Evolutionary conservation across 2,888 invertebrate species (phyloP).

Genomic region (Seira ritae): DNA sequence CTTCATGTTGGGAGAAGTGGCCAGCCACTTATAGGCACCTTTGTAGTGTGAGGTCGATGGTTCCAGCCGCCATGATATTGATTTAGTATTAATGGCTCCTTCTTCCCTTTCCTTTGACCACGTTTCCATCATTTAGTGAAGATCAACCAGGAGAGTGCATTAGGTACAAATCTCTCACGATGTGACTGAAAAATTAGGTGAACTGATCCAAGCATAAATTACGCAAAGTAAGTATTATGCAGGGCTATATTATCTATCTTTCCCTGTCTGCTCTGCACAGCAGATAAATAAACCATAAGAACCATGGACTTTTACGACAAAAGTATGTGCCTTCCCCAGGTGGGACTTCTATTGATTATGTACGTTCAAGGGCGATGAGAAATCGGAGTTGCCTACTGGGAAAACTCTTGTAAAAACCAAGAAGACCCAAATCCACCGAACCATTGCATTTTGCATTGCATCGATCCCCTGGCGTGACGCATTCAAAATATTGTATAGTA

Average conservation of each 20-base stretch:
- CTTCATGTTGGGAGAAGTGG: no score
- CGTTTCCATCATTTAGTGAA: no score
- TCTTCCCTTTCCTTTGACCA: no score
- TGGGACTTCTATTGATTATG: not conserved
- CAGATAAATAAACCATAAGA: no score
- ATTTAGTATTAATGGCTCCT: no score
- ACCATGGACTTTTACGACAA: no score
- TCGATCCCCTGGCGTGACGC: slow-evolving; percentile 41
- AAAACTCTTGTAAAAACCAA: slow-evolving; percentile 59
- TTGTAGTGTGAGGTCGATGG: no score
- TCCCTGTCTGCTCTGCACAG: not conserved
- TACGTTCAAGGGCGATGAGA: slow-evolving; percentile 12
- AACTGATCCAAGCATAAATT: not conserved
- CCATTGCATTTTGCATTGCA: slow-evolving; percentile 57
- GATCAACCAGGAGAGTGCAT: no score
- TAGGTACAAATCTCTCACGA: no score
- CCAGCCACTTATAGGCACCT: no score
- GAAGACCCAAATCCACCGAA: slow-evolving; percentile 62
- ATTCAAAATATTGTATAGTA: slow-evolving; percentile 17
- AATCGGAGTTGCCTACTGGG: slow-evolving; percentile 52
- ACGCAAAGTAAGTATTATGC: not conserved
- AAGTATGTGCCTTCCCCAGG: not conserved
- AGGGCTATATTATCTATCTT: not conserved
- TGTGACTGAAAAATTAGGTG: not conserved
- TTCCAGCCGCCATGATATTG: no score